Evolutionary conservation across 2,888 invertebrate species (phyloP).

Genomic region (Trichogramma evanescens): DNA sequence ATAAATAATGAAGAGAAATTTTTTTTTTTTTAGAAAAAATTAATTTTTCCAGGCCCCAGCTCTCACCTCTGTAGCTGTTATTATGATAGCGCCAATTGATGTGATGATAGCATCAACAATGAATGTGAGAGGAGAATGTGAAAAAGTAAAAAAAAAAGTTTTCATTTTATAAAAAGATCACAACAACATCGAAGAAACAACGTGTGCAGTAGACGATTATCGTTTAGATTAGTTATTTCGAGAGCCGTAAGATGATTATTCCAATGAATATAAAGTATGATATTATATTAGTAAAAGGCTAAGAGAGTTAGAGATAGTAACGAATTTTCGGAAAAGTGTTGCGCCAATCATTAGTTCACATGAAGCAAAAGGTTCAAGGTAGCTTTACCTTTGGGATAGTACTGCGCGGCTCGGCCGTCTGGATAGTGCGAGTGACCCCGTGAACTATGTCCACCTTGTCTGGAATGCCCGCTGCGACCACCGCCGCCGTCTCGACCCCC

Average conservation of each 20-base stretch:
- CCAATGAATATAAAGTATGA: background rate
- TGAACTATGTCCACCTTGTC: slow-evolving; percentile 37
- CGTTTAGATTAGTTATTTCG: background rate
- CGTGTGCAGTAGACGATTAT: slow-evolving; percentile 38
- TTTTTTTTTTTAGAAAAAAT: background rate
- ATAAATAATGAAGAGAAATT: slow-evolving; percentile 23
- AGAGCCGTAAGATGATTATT: background rate
- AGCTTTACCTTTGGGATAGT: slow-evolving; percentile 62
- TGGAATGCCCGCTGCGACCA: slow-evolving; percentile 40
- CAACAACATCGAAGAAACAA: slow-evolving; percentile 40
- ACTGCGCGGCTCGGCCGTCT: slow-evolving; percentile 62
- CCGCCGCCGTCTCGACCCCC: slow-evolving; percentile 36
- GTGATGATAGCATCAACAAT: slow-evolving; percentile 43
- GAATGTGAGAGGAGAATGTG: slow-evolving; percentile 43
- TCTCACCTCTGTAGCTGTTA: slow-evolving; percentile 46
- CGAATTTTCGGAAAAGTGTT: background rate
- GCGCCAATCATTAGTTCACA: background rate
- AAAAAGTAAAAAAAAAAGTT: slow-evolving; percentile 8
- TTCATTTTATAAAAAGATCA: no score
- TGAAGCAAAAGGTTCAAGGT: background rate
- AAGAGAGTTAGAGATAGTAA: background rate
- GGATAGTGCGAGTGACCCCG: slow-evolving; percentile 62
- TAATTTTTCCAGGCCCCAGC: background rate
- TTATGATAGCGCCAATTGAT: slow-evolving; percentile 43
- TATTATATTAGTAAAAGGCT: background rate